Evolutionary conservation across 2,888 invertebrate species (phyloP).

Genomic region (Pegoplata infirma): DNA sequence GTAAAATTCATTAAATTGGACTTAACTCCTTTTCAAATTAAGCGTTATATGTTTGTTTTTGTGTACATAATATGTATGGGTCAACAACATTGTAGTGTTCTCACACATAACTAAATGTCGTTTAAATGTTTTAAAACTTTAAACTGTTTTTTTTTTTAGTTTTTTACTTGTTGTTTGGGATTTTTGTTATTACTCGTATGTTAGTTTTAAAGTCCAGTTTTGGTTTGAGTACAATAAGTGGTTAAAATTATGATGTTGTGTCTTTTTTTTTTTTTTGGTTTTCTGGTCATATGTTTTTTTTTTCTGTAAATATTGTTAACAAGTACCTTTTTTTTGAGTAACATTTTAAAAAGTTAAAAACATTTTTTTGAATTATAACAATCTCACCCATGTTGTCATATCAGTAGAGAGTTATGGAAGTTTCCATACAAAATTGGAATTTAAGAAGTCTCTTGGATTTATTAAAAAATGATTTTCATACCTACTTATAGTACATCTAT

Average conservation of each 20-base stretch:
- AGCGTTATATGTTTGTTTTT: too few relatives aligned
- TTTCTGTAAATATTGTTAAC: constrained; percentile 62
- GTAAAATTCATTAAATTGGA: too few relatives aligned
- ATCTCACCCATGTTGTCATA: constrained; percentile 25
- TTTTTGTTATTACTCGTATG: constrained; percentile 44
- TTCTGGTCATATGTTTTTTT: constrained; percentile 40
- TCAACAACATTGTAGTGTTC: constrained; percentile 58
- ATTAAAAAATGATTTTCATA: too few relatives aligned
- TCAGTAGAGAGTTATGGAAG: constrained; percentile 16
- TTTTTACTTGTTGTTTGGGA: constrained; percentile 16
- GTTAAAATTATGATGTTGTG: constrained; percentile 55
- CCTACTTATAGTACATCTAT: too few relatives aligned
- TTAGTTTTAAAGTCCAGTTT: constrained; percentile 56
- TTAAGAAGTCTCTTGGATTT: too few relatives aligned
- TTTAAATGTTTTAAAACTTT: constrained; percentile 43
- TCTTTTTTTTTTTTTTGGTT: constrained; percentile 45
- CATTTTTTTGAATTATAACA: constrained; percentile 41
- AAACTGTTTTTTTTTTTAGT: constrained; percentile 57
- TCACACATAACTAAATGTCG: constrained; percentile 52
- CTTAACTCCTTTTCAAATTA: too few relatives aligned
- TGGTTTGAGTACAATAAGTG: constrained; percentile 61
- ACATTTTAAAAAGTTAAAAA: constrained; percentile 31
- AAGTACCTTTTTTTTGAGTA: constrained; percentile 58
- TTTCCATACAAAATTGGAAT: constrained; percentile 29
- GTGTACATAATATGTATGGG: too few relatives aligned